These are phyloP conservation scores for Adelges cooleyi DNA, from an alignment of 1,140 invertebrate species.

Conservation along the genomic window DNA sequence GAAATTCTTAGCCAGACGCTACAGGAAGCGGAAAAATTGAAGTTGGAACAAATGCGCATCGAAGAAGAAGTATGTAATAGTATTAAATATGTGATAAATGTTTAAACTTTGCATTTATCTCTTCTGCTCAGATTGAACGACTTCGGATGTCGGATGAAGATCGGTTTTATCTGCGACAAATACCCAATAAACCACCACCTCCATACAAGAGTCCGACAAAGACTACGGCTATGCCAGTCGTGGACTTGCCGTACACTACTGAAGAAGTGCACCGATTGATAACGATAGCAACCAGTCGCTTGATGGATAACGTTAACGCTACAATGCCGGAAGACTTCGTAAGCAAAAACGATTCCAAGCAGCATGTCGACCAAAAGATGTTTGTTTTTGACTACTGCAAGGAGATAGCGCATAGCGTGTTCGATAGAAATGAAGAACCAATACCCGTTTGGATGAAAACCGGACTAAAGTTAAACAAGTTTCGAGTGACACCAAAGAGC, in stretches of 20 bases:
- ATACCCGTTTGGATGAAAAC: constrained; percentile 1
- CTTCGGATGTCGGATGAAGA: neutral
- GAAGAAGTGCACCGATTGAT: neutral
- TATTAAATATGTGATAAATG: too few relatives aligned
- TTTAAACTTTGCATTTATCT: neutral
- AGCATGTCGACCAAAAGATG: neutral
- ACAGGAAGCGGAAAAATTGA: constrained; percentile 21
- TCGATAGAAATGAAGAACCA: neutral
- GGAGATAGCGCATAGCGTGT: neutral
- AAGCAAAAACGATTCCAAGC: neutral
- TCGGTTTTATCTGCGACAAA: neutral
- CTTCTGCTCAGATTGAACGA: neutral
- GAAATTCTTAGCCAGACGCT: neutral
- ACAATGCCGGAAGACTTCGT: neutral
- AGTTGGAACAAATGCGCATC: neutral
- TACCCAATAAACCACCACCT: constrained; percentile 8
- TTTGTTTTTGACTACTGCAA: constrained; percentile 18
- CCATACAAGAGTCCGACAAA: constrained; percentile 13
- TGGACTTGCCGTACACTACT: neutral
- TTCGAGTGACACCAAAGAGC: neutral
- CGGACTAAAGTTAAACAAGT: neutral
- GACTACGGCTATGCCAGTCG: neutral
- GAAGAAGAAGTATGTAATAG: constrained; percentile 16
- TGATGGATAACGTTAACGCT: neutral
- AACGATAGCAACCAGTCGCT: neutral